These are phyloP conservation scores for Xenopus tropicalis DNA, from an alignment of 2,113 vertebrate species.

Conservation along the genomic window DNA sequence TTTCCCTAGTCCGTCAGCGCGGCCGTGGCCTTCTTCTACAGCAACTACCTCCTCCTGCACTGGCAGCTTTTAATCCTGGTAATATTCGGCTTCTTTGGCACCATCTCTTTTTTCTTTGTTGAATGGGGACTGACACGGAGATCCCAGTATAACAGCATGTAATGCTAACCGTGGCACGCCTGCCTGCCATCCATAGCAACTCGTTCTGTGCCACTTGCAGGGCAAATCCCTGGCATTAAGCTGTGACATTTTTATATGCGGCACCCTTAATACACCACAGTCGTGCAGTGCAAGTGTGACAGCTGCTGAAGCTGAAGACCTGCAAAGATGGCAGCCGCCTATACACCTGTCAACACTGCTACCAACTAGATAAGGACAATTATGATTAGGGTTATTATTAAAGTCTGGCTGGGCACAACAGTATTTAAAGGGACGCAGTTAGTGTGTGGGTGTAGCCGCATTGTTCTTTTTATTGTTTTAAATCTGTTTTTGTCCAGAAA, in stretches of 20 bases:
- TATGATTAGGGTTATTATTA: too few species aligned
- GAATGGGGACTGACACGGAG: constrained; percentile 71
- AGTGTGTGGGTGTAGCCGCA: too few species aligned
- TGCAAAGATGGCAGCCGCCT: background rate
- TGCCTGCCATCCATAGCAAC: background rate
- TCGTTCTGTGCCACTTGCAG: constrained; percentile 10
- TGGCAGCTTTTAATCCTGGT: constrained; percentile 97
- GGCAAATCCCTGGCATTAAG: background rate
- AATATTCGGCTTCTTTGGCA: constrained; percentile 76
- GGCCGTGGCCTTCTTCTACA: constrained; percentile 93
- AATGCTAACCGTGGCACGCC: constrained; percentile 39
- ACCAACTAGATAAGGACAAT: background rate
- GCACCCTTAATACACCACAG: background rate
- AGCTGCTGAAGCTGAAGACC: background rate
- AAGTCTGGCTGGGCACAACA: too few species aligned
- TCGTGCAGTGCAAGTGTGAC: background rate
- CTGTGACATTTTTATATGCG: background rate
- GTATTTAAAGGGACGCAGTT: too few species aligned
- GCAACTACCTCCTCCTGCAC: constrained; percentile 90
- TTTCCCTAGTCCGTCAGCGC: constrained; percentile 84
- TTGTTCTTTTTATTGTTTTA: too few species aligned
- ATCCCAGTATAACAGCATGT: constrained; percentile 83
- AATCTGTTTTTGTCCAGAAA: too few species aligned
- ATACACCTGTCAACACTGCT: background rate
- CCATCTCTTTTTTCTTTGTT: constrained; percentile 81